Evolutionary conservation across 2,888 invertebrate species (phyloP), one percentile per base, ranked within the genome.

Genomic region (Drosophila multiciliata): DNA sequence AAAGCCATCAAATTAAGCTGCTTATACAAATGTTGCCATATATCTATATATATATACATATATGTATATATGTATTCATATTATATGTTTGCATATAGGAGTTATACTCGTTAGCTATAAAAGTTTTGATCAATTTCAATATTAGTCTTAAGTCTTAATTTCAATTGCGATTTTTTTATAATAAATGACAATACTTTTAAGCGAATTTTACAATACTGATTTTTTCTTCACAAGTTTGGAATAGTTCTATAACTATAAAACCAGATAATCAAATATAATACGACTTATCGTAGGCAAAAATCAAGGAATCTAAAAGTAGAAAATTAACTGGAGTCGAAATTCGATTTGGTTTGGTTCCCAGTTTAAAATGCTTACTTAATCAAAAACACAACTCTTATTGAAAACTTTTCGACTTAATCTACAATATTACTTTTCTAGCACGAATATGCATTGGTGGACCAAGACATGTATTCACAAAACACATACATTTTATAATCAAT

Each of bases 161-260:
- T 58, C 4, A 61, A 58, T 61, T 80, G 66, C 66, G 61, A 73
- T 70, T 75, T 71, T 74, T 20, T 26, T 75, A 38, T 50, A 85
- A 85, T 85, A 85, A 85, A 85, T 89, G 85, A 85, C 85, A 85
- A 82, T 85, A 85, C 33, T 58, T 66, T 59, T 85, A 85, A 85
- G 88, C 3, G 17, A 52, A 52, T 36, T 54, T 61, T 15, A 11
- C 15, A 40, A 6, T 45, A 23, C 4, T 15, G 8, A 8, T 45
- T 4, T 45, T 45, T 45, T 45, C 15, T 2, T 23, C 23, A 1
- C 7, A 15, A 8, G 3, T 15, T 20, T 15, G 45, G 11, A 11
- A n/a, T 6, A 42, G n/a, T n/a, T 42, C 1, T 1, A 42, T 11
- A 6, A 5, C 3, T 45, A 45, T 12, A 20, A 3, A 45, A 1